Conservation (phyloP, 1,140 invertebrate genomes). For the Agrilus planipennis region DNA sequence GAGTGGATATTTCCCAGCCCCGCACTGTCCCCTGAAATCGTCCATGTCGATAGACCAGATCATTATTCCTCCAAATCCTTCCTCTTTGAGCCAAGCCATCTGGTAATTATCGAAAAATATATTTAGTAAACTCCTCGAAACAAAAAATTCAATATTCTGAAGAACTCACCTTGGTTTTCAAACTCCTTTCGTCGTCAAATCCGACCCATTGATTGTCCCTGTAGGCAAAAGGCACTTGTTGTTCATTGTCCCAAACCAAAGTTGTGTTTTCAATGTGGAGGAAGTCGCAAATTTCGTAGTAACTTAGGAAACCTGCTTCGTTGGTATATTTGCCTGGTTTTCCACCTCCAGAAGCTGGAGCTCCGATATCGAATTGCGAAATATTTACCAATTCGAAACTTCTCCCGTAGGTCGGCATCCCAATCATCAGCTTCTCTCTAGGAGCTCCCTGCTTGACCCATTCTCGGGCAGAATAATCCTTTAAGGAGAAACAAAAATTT, state of each 20-base stretch:
- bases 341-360: constrained; percentile 77
- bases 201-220: constrained; percentile 88
- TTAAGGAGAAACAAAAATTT: constrained; percentile 11
- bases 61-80: constrained; percentile 93
- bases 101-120: constrained; percentile 34
- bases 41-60: constrained; percentile 96
- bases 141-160: constrained; percentile 1
- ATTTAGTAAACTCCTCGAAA: too few relatives aligned
- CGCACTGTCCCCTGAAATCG: constrained; percentile 82
- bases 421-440: constrained; percentile 89
- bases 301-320: constrained; percentile 84
- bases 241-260: constrained; percentile 91
- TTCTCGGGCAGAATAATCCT: constrained; percentile 83
- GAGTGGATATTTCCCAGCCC: constrained; percentile 82
- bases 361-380: constrained; percentile 84
- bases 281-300: constrained; percentile 93
- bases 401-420: constrained; percentile 89
- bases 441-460: constrained; percentile 92
- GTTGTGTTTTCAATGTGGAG: constrained; percentile 83
- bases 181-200: constrained; percentile 87
- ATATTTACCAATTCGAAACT: constrained; percentile 87
- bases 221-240: constrained; percentile 90
- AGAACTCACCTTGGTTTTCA: constrained; percentile 76
- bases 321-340: constrained; percentile 72
- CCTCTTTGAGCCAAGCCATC: constrained; percentile 89